Base-by-base conservation (phyloP, 2,797 vertebrate species). In the Morelia viridis region DNA sequence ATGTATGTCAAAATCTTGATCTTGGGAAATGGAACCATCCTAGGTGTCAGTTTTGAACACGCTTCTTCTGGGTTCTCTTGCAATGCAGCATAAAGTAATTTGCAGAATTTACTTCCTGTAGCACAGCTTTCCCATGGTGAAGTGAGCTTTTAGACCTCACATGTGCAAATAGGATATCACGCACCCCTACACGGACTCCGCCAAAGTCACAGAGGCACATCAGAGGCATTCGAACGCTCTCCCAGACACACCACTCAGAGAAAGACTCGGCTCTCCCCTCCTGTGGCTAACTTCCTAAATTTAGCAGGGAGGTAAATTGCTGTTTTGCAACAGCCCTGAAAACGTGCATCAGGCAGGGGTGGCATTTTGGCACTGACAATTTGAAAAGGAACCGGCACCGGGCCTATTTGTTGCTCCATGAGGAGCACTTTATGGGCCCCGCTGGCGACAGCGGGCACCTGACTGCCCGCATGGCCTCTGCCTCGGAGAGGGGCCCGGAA, bases 221-320 rank as follows among this genome's bases (percentile, higher is more conserved):
- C 60, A 26, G 12, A 2, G 11, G 65, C 1, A 0, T 15, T 46
- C 0, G 0, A 2, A 0, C 0, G 22, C 28, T 19, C 28, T 12
- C 2, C 56, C 62, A 50, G 53, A 0, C 65, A 5, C 15, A 8
- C 57, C 2, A 3, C 26, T 2, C 61, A 2, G 22, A 57, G 6
- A 19, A 6, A 5, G 22, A 17, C 4, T 31, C 9, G 4, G 28
- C 58, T 53, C 9, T 7, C 3, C 83, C 35, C 41, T 5, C 6
- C 24, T 13, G 13, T 26, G 28, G 2, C 0, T 28, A 28, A 6
- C 57, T 65, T 46, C 91, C 71, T 84, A 57, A 65, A 41, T 58
- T 85, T 50, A 65, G 76, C 31, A 13, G 3, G 5, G 46, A 35
- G n/a, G 57, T 35, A 71, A 91, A 35, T 65, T 60, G 56, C 41